A percentile compares a stretch with the other conserved stretches of the same genome.
Evolutionary conservation across 2,113 vertebrate genomes (phyloP).

Genomic region (Cyanoramphus novaezelandiae): DNA sequence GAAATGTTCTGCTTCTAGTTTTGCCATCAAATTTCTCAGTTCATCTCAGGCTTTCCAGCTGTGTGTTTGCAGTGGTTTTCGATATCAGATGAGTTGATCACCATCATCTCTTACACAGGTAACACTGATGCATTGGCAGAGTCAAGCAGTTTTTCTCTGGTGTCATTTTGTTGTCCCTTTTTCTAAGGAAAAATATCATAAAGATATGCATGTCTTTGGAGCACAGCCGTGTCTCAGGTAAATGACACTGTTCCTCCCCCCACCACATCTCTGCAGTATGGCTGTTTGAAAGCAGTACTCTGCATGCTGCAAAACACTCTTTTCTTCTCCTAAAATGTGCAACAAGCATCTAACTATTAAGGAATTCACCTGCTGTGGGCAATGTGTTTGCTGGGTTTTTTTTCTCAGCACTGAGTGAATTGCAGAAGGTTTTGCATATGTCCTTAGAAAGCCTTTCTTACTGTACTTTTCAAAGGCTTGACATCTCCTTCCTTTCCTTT

Average conservation of each 20-base stretch:
- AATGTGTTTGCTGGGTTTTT: accelerated
- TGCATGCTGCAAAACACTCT: not conserved
- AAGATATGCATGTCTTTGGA: not conserved
- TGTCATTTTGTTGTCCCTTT: not conserved
- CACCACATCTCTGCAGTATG: not conserved
- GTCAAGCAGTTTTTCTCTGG: not conserved
- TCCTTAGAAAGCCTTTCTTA: not conserved
- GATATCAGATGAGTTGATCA: not conserved
- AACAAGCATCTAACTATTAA: not conserved
- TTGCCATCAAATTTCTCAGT: not conserved
- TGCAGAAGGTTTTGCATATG: not conserved
- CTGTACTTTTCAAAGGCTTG: not conserved
- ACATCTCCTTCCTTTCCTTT: not conserved
- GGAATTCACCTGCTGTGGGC: not conserved
- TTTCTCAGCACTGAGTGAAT: not conserved
- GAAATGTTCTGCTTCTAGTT: not conserved
- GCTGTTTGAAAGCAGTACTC: not conserved
- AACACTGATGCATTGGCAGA: accelerated
- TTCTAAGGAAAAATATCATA: not conserved
- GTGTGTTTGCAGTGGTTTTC: not conserved
- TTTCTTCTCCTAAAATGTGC: not conserved
- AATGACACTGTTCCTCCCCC: not conserved
- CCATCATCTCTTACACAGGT: not conserved
- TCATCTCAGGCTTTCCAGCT: not conserved
- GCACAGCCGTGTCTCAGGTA: not conserved